These are phyloP conservation scores for Acanthisitta chloris DNA, from an alignment of 2,113 vertebrate genomes.

Conservation along the genomic window DNA sequence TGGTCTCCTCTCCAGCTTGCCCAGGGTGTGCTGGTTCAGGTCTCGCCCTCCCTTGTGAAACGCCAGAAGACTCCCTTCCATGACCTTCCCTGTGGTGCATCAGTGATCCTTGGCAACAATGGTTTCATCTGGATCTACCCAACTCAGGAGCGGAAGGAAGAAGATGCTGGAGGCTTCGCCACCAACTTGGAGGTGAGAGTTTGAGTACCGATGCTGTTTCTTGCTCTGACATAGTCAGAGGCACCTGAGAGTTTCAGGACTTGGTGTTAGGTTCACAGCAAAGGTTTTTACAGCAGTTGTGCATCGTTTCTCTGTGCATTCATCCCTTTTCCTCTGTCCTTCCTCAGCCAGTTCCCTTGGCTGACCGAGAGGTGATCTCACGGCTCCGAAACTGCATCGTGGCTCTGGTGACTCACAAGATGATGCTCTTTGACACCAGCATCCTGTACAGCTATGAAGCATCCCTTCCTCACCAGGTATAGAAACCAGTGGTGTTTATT, in stretches of 20 bases:
- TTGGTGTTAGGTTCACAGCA: neutral
- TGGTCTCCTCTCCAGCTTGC: slow-evolving; percentile 76
- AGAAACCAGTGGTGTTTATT: neutral
- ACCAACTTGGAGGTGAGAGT: slow-evolving; percentile 84
- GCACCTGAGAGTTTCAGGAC: neutral
- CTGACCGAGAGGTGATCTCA: slow-evolving; percentile 94
- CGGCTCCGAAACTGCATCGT: slow-evolving; percentile 92
- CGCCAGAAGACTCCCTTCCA: slow-evolving; percentile 98
- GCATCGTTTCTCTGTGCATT: neutral
- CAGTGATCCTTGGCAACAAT: slow-evolving; percentile 92
- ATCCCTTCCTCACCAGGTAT: slow-evolving; percentile 89
- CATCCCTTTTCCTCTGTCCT: neutral
- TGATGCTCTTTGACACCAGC: slow-evolving; percentile 93
- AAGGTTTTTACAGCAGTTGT: neutral
- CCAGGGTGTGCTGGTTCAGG: slow-evolving; percentile 91
- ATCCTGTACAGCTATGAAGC: slow-evolving; percentile 96
- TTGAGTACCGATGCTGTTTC: neutral
- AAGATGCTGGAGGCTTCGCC: slow-evolving; percentile 87
- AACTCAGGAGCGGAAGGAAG: slow-evolving; percentile 82
- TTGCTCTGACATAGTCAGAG: neutral
- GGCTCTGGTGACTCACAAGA: slow-evolving; percentile 83
- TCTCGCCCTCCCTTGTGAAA: slow-evolving; percentile 92
- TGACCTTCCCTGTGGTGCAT: slow-evolving; percentile 91
- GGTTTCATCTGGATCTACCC: slow-evolving; percentile 96
- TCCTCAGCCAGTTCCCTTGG: slow-evolving; percentile 80